These are phyloP conservation scores for Lasioglossum figueresi DNA, from an alignment of 2,888 invertebrate species.

Conservation along the genomic window DNA sequence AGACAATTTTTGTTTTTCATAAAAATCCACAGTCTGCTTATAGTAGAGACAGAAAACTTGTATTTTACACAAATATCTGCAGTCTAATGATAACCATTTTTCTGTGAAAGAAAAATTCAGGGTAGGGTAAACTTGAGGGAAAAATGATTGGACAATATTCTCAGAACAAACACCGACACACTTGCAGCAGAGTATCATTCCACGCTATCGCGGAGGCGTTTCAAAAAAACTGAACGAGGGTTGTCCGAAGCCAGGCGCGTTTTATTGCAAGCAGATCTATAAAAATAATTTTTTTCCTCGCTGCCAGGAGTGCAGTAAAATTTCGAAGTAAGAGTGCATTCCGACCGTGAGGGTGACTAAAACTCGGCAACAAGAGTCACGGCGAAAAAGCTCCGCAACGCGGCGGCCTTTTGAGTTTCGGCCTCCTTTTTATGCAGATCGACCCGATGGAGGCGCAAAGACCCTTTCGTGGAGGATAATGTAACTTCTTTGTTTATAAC, in stretches of 20 bases:
- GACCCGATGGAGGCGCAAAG: constrained; percentile 48
- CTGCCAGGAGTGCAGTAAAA: neutral
- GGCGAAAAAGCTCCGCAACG: neutral
- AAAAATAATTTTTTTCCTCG: neutral
- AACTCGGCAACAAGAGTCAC: neutral
- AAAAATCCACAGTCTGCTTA: too few relatives aligned
- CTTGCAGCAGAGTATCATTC: neutral
- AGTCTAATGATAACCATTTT: too few relatives aligned
- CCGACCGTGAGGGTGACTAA: neutral
- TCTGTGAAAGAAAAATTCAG: neutral
- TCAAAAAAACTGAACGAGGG: neutral
- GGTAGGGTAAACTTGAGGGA: neutral
- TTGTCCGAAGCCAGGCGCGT: neutral
- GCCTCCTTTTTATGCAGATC: constrained; percentile 44
- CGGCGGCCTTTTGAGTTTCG: constrained; percentile 33
- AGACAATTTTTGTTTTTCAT: too few relatives aligned
- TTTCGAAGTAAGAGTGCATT: neutral
- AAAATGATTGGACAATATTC: neutral
- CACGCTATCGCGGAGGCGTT: neutral
- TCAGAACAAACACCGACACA: neutral
- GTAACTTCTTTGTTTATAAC: constrained; percentile 81
- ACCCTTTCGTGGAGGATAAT: constrained; percentile 70
- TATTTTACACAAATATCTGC: too few relatives aligned
- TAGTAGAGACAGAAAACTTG: too few relatives aligned
- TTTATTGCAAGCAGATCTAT: neutral